A percentile compares a stretch with the other conserved stretches of the same genome.
These are phyloP conservation scores for Acanthurus lineatus DNA, from an alignment of 2,797 vertebrate species.

Conservation along the genomic window DNA sequence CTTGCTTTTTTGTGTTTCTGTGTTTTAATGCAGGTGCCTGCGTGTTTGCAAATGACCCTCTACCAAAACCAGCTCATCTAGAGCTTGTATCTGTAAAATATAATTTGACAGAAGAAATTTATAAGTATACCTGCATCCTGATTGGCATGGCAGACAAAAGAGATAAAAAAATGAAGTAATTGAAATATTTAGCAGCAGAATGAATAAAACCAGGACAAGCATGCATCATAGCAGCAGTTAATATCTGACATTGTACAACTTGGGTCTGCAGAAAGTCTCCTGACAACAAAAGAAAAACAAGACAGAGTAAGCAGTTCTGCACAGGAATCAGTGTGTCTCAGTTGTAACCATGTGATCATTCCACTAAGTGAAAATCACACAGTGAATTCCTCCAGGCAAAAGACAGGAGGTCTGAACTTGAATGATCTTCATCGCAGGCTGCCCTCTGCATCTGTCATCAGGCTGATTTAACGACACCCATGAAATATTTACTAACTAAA, in stretches of 20 bases:
- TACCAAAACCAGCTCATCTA: conserved; percentile 68
- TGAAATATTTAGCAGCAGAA: conserved; percentile 49
- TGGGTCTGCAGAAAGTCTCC: conserved; percentile 18
- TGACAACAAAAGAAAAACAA: conserved; percentile 10
- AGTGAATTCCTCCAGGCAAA: conserved; percentile 37
- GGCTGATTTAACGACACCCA: conserved; percentile 79
- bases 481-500: conserved; percentile 87
- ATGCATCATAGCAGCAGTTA: conserved; percentile 18
- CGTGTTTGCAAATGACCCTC: conserved; percentile 35
- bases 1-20: conserved; percentile 26
- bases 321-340: conserved; percentile 22
- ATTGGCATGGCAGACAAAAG: conserved; percentile 41
- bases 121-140: conserved; percentile 51
- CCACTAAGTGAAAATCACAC: not conserved
- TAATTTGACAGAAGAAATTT: conserved; percentile 61
- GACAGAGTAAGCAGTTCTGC: conserved; percentile 9
- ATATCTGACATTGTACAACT: conserved; percentile 26
- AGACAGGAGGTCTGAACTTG: conserved; percentile 38
- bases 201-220: conserved; percentile 25
- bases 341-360: not conserved
- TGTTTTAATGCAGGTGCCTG: conserved; percentile 42
- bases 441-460: conserved; percentile 73
- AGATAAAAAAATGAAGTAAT: conserved; percentile 26
- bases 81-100: conserved; percentile 48
- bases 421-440: conserved; percentile 47